Conservation (phyloP, 2,888 invertebrate genomes). For the Lypha dubia region DNA sequence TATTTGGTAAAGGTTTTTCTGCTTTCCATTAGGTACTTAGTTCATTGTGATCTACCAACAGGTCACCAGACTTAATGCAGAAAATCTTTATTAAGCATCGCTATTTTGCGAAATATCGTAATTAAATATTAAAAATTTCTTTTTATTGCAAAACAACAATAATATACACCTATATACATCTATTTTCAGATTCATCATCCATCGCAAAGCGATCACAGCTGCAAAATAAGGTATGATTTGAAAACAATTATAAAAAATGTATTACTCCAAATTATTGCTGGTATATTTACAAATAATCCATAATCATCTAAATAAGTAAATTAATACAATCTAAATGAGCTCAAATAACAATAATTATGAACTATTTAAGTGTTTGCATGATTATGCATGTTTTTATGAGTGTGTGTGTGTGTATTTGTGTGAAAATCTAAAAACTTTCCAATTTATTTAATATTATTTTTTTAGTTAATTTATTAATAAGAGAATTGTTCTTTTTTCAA, state of each 20-base stretch:
- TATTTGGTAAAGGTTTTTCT: no score
- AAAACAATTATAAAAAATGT: no score
- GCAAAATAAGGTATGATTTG: neutral
- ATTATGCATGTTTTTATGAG: slow-evolving; percentile 1
- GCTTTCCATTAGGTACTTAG: no score
- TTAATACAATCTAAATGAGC: slow-evolving; percentile 42
- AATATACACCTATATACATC: no score
- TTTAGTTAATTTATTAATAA: slow-evolving; percentile 65
- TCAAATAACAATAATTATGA: slow-evolving; percentile 60
- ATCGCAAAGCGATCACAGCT: neutral
- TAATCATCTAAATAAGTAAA: slow-evolving; percentile 17
- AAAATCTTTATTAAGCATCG: no score
- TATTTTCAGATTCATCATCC: no score
- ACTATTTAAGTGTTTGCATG: slow-evolving; percentile 29
- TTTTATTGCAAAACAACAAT: no score
- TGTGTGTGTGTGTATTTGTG: neutral
- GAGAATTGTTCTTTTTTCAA: slow-evolving; percentile 51
- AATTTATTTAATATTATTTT: slow-evolving; percentile 52
- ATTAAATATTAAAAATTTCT: no score
- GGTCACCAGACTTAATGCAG: no score
- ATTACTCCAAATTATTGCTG: slow-evolving; percentile 1
- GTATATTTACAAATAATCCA: neutral
- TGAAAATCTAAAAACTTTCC: neutral
- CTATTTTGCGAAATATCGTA: no score
- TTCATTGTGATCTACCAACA: no score